phyloP scores from a whole-genome alignment of 2,888 invertebrate genomes.

The Oxyteleia sp. region DNA sequence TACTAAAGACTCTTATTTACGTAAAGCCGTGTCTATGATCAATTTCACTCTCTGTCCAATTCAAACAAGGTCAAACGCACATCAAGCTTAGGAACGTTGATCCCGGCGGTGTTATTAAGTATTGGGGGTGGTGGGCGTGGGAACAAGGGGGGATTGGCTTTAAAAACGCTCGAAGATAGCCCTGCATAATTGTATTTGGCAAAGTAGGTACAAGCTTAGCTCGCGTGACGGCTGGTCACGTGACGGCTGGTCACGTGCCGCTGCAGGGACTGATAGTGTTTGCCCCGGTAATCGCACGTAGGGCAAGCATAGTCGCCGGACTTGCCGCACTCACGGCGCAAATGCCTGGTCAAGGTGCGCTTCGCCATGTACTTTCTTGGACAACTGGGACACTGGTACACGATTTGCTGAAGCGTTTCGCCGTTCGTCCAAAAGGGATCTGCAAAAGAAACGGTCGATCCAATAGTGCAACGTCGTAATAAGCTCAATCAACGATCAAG shows the following conservation, averaged over 20 bases:
- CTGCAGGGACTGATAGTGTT: constrained; percentile 63
- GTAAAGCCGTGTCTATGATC: constrained; percentile 37
- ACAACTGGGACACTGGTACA: constrained; percentile 62
- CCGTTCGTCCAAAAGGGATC: constrained; percentile 24
- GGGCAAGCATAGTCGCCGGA: constrained; percentile 53
- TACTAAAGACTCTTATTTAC: constrained; percentile 50
- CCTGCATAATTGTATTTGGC: constrained; percentile 50
- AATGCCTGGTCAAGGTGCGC: constrained; percentile 50
- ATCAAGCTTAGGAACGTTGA: constrained; percentile 30
- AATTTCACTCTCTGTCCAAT: constrained; percentile 19
- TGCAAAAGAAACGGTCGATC: constrained; percentile 48
- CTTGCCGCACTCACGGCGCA: constrained; percentile 66
- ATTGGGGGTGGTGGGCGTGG: no score
- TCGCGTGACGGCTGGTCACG: constrained; percentile 46
- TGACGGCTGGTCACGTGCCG: constrained; percentile 62
- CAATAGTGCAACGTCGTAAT: constrained; percentile 19
- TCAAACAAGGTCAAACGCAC: constrained; percentile 53
- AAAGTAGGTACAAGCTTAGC: constrained; percentile 39
- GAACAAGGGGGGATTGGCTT: constrained; percentile 34
- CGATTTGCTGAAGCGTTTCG: neutral
- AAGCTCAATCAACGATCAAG: neutral
- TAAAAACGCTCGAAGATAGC: constrained; percentile 33
- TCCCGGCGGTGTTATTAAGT: constrained; percentile 6
- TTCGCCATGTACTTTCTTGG: constrained; percentile 56
- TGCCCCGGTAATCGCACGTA: constrained; percentile 61